Evolutionary conservation across 2,797 vertebrate genomes (phyloP), one percentile per base, ranked within the genome.

Genomic region (Salarias fasciatus): DNA sequence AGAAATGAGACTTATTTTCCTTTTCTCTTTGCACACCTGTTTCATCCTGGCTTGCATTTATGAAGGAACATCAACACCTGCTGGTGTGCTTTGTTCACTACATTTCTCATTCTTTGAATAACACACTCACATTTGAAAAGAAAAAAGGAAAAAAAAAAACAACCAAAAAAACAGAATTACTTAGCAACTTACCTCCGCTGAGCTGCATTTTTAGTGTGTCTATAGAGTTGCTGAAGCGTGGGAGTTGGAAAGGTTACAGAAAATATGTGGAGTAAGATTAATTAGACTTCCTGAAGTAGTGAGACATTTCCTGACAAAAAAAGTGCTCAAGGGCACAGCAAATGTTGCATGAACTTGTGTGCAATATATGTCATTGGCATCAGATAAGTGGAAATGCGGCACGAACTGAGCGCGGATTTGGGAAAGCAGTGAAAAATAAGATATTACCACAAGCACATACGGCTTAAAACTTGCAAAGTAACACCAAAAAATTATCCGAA

Each of bases 11-110:
- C 45, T 9, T 29, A 2, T 48, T 24, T 30, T 14, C 33, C 1
- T 44, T 59, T 10, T 14, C 13, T 41, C 33, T 51, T 48, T 63
- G n/a, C n/a, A 15, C 3, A 3, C n/a, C 29, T 63, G 28, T 24
- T 36, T 53, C 50, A 69, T 59, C 63, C 12, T 37, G 52, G 1
- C 8, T 57, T 50, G 60, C 46, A 59, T 63, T 67, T 47, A 43
- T 50, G 14, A 68, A 52, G 57, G 61, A 54, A 62, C 57, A 69
- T 53, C 63, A 53, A 53, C 68, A 72, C 37, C 67, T 74, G 65
- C 65, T 57, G 62, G 69, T 51, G 28, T 54, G 30, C 47, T 14
- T 15, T 15, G 5, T 47, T 69, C 48, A 72, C 61, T 48, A n/a
- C 56, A 65, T 50, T 35, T 24, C 8, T 41, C 18, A 24, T 18